Conservation (phyloP, 2,888 invertebrate species). For the Caenorhabditis afra region DNA sequence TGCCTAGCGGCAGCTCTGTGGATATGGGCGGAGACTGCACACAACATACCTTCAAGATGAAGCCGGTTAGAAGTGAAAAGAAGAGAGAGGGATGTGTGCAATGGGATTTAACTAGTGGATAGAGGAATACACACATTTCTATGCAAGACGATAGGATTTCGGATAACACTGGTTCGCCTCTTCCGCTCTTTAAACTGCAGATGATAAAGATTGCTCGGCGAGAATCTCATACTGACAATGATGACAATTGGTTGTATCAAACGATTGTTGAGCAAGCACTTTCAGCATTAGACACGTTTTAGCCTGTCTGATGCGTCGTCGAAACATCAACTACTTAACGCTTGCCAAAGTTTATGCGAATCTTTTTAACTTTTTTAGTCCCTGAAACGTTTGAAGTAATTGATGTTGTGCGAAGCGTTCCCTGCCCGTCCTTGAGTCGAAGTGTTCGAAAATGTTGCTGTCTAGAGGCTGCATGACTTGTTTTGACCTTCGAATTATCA, state of each 20-base stretch:
- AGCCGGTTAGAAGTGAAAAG: conserved; percentile 14
- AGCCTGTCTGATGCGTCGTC: background rate
- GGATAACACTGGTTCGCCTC: background rate
- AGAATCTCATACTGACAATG: background rate
- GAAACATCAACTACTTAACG: no score
- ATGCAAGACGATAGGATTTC: background rate
- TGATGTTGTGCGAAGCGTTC: no score
- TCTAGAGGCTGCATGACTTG: no score
- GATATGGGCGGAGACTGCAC: conserved; percentile 28
- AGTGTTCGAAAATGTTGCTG: no score
- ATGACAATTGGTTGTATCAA: background rate
- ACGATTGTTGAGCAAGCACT: background rate
- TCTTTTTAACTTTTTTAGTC: no score
- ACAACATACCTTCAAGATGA: conserved; percentile 8
- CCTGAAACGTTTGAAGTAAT: no score
- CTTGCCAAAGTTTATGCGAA: no score
- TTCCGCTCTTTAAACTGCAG: background rate
- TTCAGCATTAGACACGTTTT: background rate
- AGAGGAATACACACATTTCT: conserved; percentile 5
- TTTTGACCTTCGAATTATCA: no score
- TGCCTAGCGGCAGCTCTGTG: background rate
- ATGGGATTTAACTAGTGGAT: conserved; percentile 1
- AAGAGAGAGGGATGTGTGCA: background rate
- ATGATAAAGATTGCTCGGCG: no score
- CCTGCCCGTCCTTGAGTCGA: no score